These are phyloP conservation scores for Halisarca cf. caerulea DNA, from an alignment of 37 sponge, comb jelly and placozoan genomes.

Conservation along the genomic window DNA sequence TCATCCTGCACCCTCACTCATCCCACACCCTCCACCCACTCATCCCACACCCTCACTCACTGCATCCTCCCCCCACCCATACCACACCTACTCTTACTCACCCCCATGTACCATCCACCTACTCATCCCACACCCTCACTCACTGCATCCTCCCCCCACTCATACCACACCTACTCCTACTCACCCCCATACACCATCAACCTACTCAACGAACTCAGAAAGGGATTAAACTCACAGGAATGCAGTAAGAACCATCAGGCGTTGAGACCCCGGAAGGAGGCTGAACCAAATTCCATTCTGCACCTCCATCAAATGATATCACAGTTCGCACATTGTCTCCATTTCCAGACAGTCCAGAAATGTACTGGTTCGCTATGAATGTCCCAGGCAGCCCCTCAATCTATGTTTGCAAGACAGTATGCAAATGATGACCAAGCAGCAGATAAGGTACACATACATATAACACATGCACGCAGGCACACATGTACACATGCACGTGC, in stretches of 20 bases:
- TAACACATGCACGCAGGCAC: neutral
- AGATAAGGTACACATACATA: neutral
- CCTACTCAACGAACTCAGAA: too few species aligned
- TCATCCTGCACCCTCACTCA: too few species aligned
- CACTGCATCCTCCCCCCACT: too few species aligned
- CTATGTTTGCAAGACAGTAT: constrained; percentile 24
- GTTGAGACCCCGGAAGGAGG: neutral
- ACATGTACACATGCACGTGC: neutral
- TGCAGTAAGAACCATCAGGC: constrained; percentile 9
- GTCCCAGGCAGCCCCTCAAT: constrained; percentile 71
- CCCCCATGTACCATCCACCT: too few species aligned
- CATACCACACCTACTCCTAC: too few species aligned
- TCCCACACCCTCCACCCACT: too few species aligned
- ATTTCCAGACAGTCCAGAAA: neutral
- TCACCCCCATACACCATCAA: too few species aligned
- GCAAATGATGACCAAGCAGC: neutral
- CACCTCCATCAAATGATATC: constrained; percentile 75
- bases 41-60: too few species aligned
- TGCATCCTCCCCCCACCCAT: too few species aligned
- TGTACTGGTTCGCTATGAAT: constrained; percentile 62
- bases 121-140: too few species aligned
- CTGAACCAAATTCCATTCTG: constrained; percentile 53
- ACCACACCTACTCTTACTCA: too few species aligned
- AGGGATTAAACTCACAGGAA: constrained; percentile 9
- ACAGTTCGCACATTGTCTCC: constrained; percentile 48